Percentiles rank a stretch among this genome's conserved stretches.
Evolutionary conservation across 2,888 invertebrate species (phyloP).

Genomic region (Leucophenga montana): DNA sequence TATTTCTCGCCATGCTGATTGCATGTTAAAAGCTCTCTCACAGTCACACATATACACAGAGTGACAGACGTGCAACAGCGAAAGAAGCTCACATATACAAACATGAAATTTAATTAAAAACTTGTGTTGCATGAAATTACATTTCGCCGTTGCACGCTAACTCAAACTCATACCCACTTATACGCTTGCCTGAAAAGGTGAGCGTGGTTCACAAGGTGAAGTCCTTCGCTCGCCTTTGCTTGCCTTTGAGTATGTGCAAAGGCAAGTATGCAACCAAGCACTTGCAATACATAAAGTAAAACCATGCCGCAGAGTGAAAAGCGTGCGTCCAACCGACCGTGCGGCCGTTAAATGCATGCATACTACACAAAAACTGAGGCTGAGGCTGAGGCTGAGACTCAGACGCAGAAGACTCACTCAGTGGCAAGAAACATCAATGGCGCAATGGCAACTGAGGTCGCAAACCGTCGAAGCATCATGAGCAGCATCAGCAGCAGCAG

Average conservation of each 20-base stretch:
- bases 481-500: neutral
- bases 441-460: neutral
- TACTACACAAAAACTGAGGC: neutral
- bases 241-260: too few relatives aligned
- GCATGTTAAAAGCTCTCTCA: conserved; percentile 54
- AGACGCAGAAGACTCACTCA: neutral
- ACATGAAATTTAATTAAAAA: conserved; percentile 65
- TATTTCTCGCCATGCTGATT: conserved; percentile 52
- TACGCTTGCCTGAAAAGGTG: neutral
- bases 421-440: neutral
- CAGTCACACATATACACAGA: neutral
- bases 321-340: neutral
- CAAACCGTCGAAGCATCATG: neutral
- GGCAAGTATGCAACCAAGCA: too few relatives aligned
- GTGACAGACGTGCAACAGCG: conserved; percentile 2
- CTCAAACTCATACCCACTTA: too few relatives aligned
- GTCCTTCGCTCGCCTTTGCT: too few relatives aligned
- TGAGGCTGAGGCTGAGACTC: neutral
- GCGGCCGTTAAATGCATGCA: neutral
- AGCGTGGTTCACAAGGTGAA: neutral
- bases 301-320: too few relatives aligned
- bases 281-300: too few relatives aligned
- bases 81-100: conserved; percentile 23
- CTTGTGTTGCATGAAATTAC: conserved; percentile 68
- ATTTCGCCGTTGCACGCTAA: conserved; percentile 50